Conservation (phyloP, 2,888 invertebrate genomes). For the Phytoseiulus persimilis region DNA sequence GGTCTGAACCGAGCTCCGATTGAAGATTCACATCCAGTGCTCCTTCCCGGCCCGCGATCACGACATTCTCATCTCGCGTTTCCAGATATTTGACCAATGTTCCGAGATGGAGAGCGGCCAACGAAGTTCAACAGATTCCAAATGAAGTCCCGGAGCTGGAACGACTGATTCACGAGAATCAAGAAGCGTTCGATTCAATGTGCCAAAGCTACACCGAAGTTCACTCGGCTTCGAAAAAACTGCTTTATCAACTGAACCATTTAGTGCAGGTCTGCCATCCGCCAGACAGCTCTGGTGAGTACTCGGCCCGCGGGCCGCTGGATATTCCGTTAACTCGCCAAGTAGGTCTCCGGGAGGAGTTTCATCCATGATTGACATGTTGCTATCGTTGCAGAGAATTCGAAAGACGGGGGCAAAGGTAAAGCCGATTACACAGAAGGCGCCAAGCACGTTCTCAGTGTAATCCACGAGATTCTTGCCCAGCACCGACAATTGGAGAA, state of each 20-base stretch:
- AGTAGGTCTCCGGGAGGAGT: too few relatives aligned
- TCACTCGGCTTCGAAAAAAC: constrained; percentile 89
- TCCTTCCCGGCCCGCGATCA: neutral
- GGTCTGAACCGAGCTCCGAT: too few relatives aligned
- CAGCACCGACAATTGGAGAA: constrained; percentile 88
- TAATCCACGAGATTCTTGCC: constrained; percentile 90
- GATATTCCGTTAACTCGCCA: too few relatives aligned
- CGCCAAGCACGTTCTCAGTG: constrained; percentile 87
- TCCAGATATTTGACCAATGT: constrained; percentile 58
- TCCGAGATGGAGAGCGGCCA: constrained; percentile 81
- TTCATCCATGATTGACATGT: constrained; percentile 45
- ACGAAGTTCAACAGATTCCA: constrained; percentile 59
- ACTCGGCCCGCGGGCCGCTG: too few relatives aligned
- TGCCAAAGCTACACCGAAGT: constrained; percentile 90
- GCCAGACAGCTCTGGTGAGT: constrained; percentile 58
- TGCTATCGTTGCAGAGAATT: constrained; percentile 58
- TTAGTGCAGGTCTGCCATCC: constrained; percentile 92
- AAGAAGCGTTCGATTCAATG: constrained; percentile 90
- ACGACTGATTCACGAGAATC: constrained; percentile 81
- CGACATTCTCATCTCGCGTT: neutral
- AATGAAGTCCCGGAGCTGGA: constrained; percentile 77
- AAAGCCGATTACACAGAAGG: constrained; percentile 91
- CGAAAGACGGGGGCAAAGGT: constrained; percentile 61
- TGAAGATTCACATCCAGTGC: neutral
- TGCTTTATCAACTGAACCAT: constrained; percentile 87